A percentile compares a stretch with the other conserved stretches of the same genome.
These are phyloP conservation scores for Platygyra sinensis DNA, from an alignment of 64 coral and sea anemone species.

Conservation along the genomic window DNA sequence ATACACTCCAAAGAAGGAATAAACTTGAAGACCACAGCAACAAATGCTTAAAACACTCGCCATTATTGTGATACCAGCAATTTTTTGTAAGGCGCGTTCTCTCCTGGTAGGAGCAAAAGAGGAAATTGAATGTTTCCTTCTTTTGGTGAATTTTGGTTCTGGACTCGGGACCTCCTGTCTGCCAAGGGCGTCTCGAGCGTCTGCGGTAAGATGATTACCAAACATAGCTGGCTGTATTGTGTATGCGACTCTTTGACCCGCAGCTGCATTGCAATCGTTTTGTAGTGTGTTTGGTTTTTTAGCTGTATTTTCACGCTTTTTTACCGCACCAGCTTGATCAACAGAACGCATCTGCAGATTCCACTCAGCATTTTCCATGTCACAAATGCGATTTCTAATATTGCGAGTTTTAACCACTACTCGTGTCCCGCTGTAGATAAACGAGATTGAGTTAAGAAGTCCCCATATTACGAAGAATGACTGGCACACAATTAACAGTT, in stretches of 20 bases:
- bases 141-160: not conserved
- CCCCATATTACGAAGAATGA: conserved; percentile 80
- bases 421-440: conserved; percentile 72
- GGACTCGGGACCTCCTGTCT: not conserved
- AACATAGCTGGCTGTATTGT: not conserved
- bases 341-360: not conserved
- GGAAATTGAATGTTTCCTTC: not conserved
- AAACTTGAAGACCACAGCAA: conserved; percentile 13
- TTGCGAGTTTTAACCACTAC: conserved; percentile 7
- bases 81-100: conserved; percentile 7
- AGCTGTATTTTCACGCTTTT: not conserved
- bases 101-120: not conserved
- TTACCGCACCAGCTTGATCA: not conserved
- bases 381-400: conserved; percentile 2
- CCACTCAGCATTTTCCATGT: not conserved
- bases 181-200: not conserved
- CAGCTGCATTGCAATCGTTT: too few relatives aligned
- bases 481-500: conserved; percentile 70
- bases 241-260: not conserved
- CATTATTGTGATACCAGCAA: conserved; percentile 17
- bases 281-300: not conserved
- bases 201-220: not conserved
- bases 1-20: conserved; percentile 35
- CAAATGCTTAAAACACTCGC: conserved; percentile 15
- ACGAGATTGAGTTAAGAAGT: conserved; percentile 41